A percentile compares a stretch with the other conserved stretches of the same genome.
These are phyloP conservation scores for Temnothorax unifasciatus DNA, from an alignment of 2,888 invertebrate genomes.

Conservation along the genomic window DNA sequence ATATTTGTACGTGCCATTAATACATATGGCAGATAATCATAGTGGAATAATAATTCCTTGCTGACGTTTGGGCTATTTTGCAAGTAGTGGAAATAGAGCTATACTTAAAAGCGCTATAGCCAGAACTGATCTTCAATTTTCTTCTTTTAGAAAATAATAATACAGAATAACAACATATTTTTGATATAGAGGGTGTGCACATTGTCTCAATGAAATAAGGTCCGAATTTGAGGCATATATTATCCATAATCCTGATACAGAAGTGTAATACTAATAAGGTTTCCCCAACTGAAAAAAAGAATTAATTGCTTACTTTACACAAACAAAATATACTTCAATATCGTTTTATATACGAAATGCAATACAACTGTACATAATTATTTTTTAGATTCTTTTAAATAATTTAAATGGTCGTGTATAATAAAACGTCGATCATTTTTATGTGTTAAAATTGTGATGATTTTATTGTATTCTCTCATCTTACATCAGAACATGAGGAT, in stretches of 20 bases:
- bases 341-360: conserved; percentile 21
- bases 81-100: conserved; percentile 73
- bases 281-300: not conserved
- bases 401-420: conserved; percentile 12
- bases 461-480: conserved; percentile 24
- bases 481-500: not conserved
- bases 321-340: conserved; percentile 18
- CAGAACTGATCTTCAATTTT: conserved; percentile 75
- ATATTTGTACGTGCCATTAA: conserved; percentile 56
- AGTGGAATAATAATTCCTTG: conserved; percentile 75
- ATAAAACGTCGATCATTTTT: not conserved
- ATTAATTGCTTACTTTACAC: conserved; percentile 18
- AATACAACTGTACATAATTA: not conserved
- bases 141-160: conserved; percentile 76
- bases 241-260: conserved; percentile 29
- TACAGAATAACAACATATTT: conserved; percentile 81
- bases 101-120: conserved; percentile 73
- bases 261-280: conserved; percentile 34
- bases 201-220: conserved; percentile 68
- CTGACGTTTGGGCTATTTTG: conserved; percentile 79
- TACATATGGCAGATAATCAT: conserved; percentile 35
- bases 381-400: conserved; percentile 16
- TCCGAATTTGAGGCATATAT: conserved; percentile 59
- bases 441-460: not conserved
- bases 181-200: conserved; percentile 81